Evolutionary conservation across 2,797 vertebrate species (phyloP), one percentile per base, ranked within the genome.

Genomic region (Propithecus deckenii): DNA sequence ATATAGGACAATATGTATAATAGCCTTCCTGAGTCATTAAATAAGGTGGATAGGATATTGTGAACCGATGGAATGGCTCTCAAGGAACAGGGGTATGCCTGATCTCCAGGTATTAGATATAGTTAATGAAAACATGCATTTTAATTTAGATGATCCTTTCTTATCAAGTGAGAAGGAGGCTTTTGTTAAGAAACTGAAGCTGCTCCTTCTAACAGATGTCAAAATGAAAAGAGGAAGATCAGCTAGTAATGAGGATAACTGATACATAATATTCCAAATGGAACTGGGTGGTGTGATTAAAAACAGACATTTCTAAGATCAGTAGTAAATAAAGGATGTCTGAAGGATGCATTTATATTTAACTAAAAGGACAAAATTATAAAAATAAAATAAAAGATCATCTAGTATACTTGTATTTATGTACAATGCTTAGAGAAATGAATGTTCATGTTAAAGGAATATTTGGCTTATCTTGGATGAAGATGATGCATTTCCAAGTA

Each of bases 241-340:
- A 91, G 52, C 84, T 86, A 13, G 20, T 96, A 96, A 91, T 95
- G 86, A 96, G 91, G n/a, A 57, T 95, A 94, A 96, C 22, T 94
- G 46, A 90, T 84, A 88, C 32, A 97, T 86, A 95, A 87, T 95
- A 96, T 93, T 92, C 59, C 55, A 96, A 93, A 46, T 71, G 67
- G 83, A 95, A 67, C 55, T 3, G 30, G 46, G 9, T 94, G 28
- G 63, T 94, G 28, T 94, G 65, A 95, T 91, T 80, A 38, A 94
- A 95, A 97, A 92, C 94, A 95, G 91, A 88, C 93, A 90, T 96
- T 96, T 97, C 43, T 74, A 87, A 83, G n/a, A 94, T 97, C 61
- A 85, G 38, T 95, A 94, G 93, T 97, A 94, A 97, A 97, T 89
- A 96, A 94, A 92, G n/a, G 25, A 92, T 96, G 52, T 85, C 55